Evolutionary conservation across 2,113 vertebrate species (phyloP), one percentile per base, ranked within the genome.

Genomic region (Motacilla alba): DNA sequence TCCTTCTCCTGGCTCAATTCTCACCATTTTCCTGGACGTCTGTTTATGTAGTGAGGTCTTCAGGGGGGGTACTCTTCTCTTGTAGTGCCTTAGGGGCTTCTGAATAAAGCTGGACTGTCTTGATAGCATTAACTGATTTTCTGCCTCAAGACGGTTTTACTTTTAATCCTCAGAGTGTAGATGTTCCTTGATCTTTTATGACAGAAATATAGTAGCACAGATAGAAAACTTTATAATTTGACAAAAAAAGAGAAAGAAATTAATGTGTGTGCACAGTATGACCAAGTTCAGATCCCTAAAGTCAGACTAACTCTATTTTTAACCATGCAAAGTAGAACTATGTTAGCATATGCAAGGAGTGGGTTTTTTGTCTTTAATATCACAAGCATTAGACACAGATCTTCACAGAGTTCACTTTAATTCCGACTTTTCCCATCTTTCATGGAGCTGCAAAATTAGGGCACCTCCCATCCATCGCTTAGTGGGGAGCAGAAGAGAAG

Each of bases 371-470:
- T 90, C 67, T 86, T 78, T 91, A 80, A 80, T 83, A 77, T 85
- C 55, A 44, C 46, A 83, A 88, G 56, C 55, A 77, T 90, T 95
- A 88, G 59, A 43, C 74, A 83, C 24, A 70, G n/a, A 70, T 90
- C 63, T 91, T 94, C 69, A 72, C 39, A 77, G 75, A 91, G 35
- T 90, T 91, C n/a, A 66, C 70, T 93, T 91, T 30, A 85, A 69
- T 83, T 80, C 68, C 82, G 44, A 17, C 55, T 93, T 93, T 88
- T 91, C 63, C 93, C 55, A 55, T 83, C 75, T 93, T 62, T 89
- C 83, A 93, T 52, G 56, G 76, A 92, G 70, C 64, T 79, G 59
- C 26, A 93, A 60, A 97, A 95, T 64, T 90, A 95, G 77, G 85
- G 55, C 67, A 72, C 26, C 10, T 69, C n/a, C 39, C 31, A 64